Percentiles rank a stretch among this genome's conserved stretches.
phyloP scores from a whole-genome alignment of 2,113 vertebrate species.

The Bujurquina vittata region DNA sequence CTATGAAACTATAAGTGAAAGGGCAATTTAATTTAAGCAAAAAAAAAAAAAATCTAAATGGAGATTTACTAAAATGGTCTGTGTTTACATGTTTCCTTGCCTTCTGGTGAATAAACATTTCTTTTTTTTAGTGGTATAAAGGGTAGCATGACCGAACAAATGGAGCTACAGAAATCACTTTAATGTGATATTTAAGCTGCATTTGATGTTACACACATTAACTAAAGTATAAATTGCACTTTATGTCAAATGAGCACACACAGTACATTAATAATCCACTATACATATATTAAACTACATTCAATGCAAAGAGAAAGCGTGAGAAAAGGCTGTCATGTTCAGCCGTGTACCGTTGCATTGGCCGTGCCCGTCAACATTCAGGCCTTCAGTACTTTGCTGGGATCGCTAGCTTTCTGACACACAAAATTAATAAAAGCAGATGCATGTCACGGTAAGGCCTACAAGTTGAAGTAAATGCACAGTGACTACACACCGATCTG shows the following conservation, averaged over 20 bases:
- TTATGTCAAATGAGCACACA: slow-evolving; percentile 78
- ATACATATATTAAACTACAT: slow-evolving; percentile 83
- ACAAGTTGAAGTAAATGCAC: slow-evolving; percentile 39
- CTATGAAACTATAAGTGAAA: slow-evolving; percentile 24
- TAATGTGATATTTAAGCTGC: slow-evolving; percentile 54
- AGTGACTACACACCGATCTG: slow-evolving; percentile 23
- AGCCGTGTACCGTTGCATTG: slow-evolving; percentile 27
- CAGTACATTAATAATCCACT: slow-evolving; percentile 77
- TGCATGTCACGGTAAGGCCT: slow-evolving; percentile 48
- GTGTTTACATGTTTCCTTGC: slow-evolving; percentile 37
- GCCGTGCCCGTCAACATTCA: slow-evolving; percentile 40
- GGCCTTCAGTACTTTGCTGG: slow-evolving; percentile 33
- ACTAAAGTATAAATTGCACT: slow-evolving; percentile 80
- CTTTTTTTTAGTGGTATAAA: slow-evolving; percentile 68
- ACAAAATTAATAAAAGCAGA: slow-evolving; percentile 42
- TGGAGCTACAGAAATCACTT: slow-evolving; percentile 51
- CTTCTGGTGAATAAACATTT: slow-evolving; percentile 36
- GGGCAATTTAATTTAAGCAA: slow-evolving; percentile 31
- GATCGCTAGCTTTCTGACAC: slow-evolving; percentile 28
- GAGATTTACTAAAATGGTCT: slow-evolving; percentile 35
- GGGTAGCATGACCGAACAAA: slow-evolving; percentile 57
- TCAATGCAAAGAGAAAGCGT: slow-evolving; percentile 74
- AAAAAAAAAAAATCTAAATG: slow-evolving; percentile 14
- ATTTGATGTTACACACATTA: slow-evolving; percentile 71
- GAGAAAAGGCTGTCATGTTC: slow-evolving; percentile 48